Evolutionary conservation across 2,888 invertebrate species (phyloP).

Genomic region (Scaptomyza cyrtandrae): DNA sequence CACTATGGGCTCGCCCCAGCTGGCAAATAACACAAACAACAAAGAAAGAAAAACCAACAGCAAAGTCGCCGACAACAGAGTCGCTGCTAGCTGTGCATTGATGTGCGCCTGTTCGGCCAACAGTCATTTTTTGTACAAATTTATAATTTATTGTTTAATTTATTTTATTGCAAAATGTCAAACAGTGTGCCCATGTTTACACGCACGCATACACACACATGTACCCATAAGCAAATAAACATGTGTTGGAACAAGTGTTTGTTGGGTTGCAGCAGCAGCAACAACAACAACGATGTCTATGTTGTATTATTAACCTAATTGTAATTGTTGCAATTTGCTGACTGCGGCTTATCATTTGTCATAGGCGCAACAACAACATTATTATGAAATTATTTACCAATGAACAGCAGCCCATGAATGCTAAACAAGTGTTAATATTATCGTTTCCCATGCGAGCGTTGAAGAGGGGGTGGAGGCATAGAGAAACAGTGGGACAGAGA

Average conservation of each 20-base stretch:
- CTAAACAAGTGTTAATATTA: constrained; percentile 65
- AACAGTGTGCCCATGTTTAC: constrained; percentile 18
- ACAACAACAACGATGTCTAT: constrained; percentile 17
- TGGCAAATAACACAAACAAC: constrained; percentile 38
- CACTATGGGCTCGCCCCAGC: constrained; percentile 50
- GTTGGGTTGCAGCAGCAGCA: constrained; percentile 19
- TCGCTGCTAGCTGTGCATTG: constrained; percentile 32
- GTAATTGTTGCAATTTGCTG: constrained; percentile 74
- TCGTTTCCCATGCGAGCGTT: constrained; percentile 20
- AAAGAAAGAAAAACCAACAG: constrained; percentile 29
- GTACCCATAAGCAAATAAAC: not conserved
- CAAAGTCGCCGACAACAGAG: constrained; percentile 20
- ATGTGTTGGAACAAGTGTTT: constrained; percentile 18
- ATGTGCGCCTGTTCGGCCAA: constrained; percentile 71
- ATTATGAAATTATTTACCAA: constrained; percentile 81
- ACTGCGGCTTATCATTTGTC: constrained; percentile 71
- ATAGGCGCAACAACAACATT: constrained; percentile 75
- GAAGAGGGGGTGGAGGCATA: not conserved
- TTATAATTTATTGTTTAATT: constrained; percentile 81
- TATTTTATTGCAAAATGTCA: constrained; percentile 77
- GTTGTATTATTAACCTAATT: constrained; percentile 73
- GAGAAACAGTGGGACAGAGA: not conserved
- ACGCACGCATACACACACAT: constrained; percentile 3
- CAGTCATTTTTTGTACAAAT: constrained; percentile 82
- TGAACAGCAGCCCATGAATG: constrained; percentile 78